Evolutionary conservation across 2,888 invertebrate genomes (phyloP), one percentile per base, ranked within the genome.

Genomic region (Trypoxylon attenuatum): DNA sequence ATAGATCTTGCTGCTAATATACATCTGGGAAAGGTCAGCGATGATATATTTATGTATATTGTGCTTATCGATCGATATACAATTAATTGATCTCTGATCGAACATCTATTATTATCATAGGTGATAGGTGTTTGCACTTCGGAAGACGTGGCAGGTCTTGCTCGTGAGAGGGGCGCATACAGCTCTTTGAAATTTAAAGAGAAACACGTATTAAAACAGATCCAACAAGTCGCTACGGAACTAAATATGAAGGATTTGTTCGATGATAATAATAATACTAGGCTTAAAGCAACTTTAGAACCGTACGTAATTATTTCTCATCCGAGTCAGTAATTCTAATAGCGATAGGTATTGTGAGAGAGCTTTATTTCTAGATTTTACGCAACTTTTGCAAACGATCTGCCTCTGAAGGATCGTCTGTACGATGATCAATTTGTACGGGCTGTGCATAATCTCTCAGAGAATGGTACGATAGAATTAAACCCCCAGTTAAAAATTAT

Each of bases 91-190:
- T 39, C 23, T 25, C 29, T 41, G 16, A 18, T 4, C 13, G 27
- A 0, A 8, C 27, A 8, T 38, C 38, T 50, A 39, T 13, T 53
- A 22, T n/a, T n/a, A 10, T 56, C 49, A 19, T 72, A 92, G 91
- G 92, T 93, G 2, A 91, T 93, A 73, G 92, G 90, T n/a, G 90
- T 92, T n/a, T 91, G 91, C 64, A 90, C 90, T 38, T 89, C 90
- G 0, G 91, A 91, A 82, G 90, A 90, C 55, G 89, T 90, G 67
- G 90, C 90, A 5, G 87, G 88, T 27, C 77, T 91, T 13, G 88
- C 91, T 8, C 84, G 92, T 58, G 88, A 90, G 42, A 89, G 89
- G 78, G 93, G 93, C 27, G 93, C 92, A 1, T 90, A 90, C 79
- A 88, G 90, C 41, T 91, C 92, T 10, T 86, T 92, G 3, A 90